These are phyloP conservation scores for Silurus meridionalis DNA, from an alignment of 2,113 vertebrate species.

Conservation along the genomic window DNA sequence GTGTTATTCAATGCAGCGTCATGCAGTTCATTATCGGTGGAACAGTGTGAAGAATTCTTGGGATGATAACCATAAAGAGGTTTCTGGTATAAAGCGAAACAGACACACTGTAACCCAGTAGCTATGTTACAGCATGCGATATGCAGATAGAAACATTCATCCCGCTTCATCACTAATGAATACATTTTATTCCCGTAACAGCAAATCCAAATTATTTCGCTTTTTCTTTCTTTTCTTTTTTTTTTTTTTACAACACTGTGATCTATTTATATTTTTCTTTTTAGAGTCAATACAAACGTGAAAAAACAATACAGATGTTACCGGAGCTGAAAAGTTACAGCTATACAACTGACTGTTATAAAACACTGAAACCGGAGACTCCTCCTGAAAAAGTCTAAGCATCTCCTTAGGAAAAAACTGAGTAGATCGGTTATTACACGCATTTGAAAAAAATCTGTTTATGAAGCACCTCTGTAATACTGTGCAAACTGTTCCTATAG, in stretches of 20 bases:
- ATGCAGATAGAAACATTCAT: not conserved
- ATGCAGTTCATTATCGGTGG: not conserved
- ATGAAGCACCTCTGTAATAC: not conserved
- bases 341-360: not conserved
- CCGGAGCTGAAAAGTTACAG: not conserved
- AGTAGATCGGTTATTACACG: not conserved
- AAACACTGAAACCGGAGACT: not conserved
- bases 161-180: not conserved
- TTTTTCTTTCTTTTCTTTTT: not conserved
- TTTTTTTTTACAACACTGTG: not conserved
- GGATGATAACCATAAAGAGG: not conserved
- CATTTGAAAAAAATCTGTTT: not conserved
- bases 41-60: not conserved
- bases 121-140: not conserved
- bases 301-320: not conserved
- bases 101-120: not conserved
- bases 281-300: not conserved
- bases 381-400: not conserved
- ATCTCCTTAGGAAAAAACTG: not conserved
- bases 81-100: not conserved
- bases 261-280: not conserved
- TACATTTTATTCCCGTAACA: not conserved
- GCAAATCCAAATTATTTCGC: not conserved
- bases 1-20: not conserved
- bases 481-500: not conserved